Evolutionary conservation across 2,113 vertebrate genomes (phyloP), one percentile per base, ranked within the genome.

Genomic region (Lophochroa leadbeateri): DNA sequence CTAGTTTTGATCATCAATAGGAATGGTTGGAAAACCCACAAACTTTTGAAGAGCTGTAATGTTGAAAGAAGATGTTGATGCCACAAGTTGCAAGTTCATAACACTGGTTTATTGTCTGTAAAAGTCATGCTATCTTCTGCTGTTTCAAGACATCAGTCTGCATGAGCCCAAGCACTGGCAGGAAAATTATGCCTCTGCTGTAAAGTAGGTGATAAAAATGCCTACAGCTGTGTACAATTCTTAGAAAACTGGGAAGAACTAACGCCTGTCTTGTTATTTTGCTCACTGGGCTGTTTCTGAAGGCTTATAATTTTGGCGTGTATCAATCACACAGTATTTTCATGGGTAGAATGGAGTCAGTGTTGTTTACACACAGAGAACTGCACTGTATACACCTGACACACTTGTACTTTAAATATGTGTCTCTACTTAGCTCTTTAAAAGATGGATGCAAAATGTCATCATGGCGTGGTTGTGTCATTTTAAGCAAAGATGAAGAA

Each of bases 381-480:
- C 57, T 0, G 0, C 64, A 2, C 29, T 74, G 29, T 31, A 3
- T 61, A 5, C 5, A 24, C 6, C 35, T 33, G 86, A 17, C 72
- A 78, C 47, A 10, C 35, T 43, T 86, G 43, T 37, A n/a, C 65
- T 68, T 91, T 28, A 86, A 91, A 84, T 46, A 29, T 6, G 3
- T 46, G 16, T 46, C 37, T 92, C 20, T 29, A 6, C 81, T 88
- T 82, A 75, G 58, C 60, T 63, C 53, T 74, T 72, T 41, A 11
- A 15, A 63, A 47, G 33, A 3, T 68, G 15, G 7, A 7, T 70
- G 20, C 49, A 49, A 20, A 58, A 72, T 11, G 21, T 55, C 27
- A 5, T 24, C 10, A 2, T 60, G 43, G 58, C 0, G 0, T 12
- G 37, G 20, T 33, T 0, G 0, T 70, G 72, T 81, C 10, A 3